Evolutionary conservation across 2,888 invertebrate genomes (phyloP), one percentile per base, ranked within the genome.

Genomic region (Drosophila longiperda): DNA sequence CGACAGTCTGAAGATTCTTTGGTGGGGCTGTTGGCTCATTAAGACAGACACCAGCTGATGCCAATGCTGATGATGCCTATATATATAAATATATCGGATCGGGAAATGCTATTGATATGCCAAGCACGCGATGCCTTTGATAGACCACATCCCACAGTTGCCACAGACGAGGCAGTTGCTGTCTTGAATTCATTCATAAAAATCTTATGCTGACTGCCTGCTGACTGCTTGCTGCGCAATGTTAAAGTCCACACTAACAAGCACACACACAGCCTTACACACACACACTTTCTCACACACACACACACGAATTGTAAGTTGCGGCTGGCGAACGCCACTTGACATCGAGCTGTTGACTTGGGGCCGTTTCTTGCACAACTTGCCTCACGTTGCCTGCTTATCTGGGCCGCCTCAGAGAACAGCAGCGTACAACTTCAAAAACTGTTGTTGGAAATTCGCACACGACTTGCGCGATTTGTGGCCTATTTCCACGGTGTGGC

Each of bases 111-210:
- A 83, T 85, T 82, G 78, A 78, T 78, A 89, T 82, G 89, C 78
- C 49, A 63, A 69, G 61, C 87, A 86, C 84, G 82, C 70, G 50
- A 66, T 45, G 54, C 49, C 64, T 67, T 72, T 74, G 52, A 53
- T 42, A 60, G 54, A 75, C 65, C 79, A 66, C 67, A 67, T 40
- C 53, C 52, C 58, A 60, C 45, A 81, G 53, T 61, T 61, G 50
- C 60, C 59, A 52, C 65, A 70, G 57, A 62, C 23, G 50, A 9
- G 32, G 42, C 62, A 48, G 60, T 54, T 20, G 75, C 38, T 64
- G 54, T n/a, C 38, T 48, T 40, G 65, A 71, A 40, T 89, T 89
- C 85, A 85, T 85, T 85, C 85, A 85, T 84, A 87, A 85, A 88
- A 87, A 76, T 87, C 79, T 34, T 75, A 78, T 73, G 73, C 64